phyloP scores from a whole-genome alignment of 2,113 vertebrate genomes.

The Brachirus orientalis region DNA sequence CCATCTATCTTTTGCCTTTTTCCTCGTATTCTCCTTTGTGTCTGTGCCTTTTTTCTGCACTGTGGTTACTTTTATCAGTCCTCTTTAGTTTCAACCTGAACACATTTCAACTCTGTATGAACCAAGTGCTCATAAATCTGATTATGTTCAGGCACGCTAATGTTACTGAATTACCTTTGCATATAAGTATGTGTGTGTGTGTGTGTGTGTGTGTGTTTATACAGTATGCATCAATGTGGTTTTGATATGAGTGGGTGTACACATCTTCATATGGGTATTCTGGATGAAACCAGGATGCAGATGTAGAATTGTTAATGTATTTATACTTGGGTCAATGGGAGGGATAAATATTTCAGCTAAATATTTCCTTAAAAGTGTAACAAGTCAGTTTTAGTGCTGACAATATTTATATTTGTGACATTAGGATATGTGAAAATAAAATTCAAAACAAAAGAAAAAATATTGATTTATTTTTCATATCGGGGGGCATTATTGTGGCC shows the following conservation, averaged over 20 bases:
- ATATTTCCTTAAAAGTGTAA: too few species aligned
- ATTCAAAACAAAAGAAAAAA: background rate
- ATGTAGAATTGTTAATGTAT: background rate
- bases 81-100: slow-evolving; percentile 61
- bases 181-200: slow-evolving; percentile 1
- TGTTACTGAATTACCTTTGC: slow-evolving; percentile 62
- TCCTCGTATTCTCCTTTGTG: slow-evolving; percentile 30
- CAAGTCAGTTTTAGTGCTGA: too few species aligned
- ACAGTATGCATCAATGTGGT: background rate
- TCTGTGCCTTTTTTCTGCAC: slow-evolving; percentile 22
- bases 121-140: slow-evolving; percentile 65
- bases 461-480: background rate
- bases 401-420: background rate
- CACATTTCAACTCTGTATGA: slow-evolving; percentile 71
- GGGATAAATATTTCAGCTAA: too few species aligned
- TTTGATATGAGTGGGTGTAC: background rate
- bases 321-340: too few species aligned
- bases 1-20: slow-evolving; percentile 32
- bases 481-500: background rate
- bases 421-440: background rate
- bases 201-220: background rate
- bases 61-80: slow-evolving; percentile 53
- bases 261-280: too few species aligned
- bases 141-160: slow-evolving; percentile 62
- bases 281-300: slow-evolving; percentile 2